Conservation (phyloP, 2,888 invertebrate genomes). For the Argynnis bischoffii region DNA sequence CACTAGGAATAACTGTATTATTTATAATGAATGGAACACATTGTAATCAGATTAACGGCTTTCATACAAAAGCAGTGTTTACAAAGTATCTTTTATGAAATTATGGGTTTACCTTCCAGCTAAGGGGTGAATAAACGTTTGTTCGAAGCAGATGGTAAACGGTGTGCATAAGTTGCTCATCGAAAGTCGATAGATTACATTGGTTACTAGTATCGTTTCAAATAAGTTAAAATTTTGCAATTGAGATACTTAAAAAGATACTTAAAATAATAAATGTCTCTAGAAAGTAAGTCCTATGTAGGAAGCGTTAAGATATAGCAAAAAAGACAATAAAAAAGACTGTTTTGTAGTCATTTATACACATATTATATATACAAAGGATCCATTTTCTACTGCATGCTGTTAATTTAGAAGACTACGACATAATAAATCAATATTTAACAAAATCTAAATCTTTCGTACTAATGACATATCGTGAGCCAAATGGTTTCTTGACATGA, state of each 20-base stretch:
- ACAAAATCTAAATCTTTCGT: constrained; percentile 9
- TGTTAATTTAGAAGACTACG: neutral
- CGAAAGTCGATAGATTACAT: neutral
- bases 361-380: neutral
- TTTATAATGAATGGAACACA: constrained; percentile 33
- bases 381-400: neutral
- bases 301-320: no score
- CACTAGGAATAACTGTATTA: constrained; percentile 16
- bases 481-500: constrained; percentile 35
- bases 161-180: constrained; percentile 12
- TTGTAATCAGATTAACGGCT: constrained; percentile 54
- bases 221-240: neutral
- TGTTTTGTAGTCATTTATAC: no score
- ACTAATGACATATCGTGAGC: constrained; percentile 2
- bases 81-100: constrained; percentile 45
- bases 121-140: constrained; percentile 29
- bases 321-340: no score
- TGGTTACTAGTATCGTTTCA: neutral
- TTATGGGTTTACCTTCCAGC: constrained; percentile 36
- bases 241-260: no score
- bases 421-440: constrained; percentile 16
- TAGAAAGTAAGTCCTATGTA: no score
- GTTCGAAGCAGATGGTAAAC: constrained; percentile 17
- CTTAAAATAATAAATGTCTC: no score
- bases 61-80: constrained; percentile 46